These are phyloP conservation scores for Oligia strigilis DNA, from an alignment of 2,888 invertebrate species.

Conservation along the genomic window DNA sequence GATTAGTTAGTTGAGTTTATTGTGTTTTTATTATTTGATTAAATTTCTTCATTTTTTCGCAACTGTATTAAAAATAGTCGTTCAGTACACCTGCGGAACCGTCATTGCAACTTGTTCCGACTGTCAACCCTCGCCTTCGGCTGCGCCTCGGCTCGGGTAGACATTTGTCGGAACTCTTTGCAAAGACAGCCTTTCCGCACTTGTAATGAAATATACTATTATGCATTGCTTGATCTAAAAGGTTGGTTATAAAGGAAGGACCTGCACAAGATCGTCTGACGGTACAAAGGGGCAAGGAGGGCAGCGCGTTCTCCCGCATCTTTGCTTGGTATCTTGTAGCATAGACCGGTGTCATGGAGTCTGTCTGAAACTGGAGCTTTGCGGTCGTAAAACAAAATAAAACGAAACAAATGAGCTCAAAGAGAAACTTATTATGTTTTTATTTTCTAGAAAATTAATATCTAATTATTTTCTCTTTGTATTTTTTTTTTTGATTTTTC, in stretches of 20 bases:
- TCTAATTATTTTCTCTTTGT: not conserved
- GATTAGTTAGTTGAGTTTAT: too few species aligned
- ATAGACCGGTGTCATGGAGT: not conserved
- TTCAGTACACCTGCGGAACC: too few species aligned
- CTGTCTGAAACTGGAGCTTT: not conserved
- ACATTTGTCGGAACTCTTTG: too few species aligned
- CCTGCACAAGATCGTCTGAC: not conserved
- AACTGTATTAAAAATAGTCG: too few species aligned
- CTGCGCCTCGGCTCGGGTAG: too few species aligned
- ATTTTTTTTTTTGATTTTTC: not conserved
- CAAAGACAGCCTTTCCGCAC: too few species aligned
- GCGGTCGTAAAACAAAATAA: not conserved
- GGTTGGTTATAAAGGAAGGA: not conserved
- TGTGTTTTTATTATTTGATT: too few species aligned
- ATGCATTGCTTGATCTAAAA: not conserved
- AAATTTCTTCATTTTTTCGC: too few species aligned
- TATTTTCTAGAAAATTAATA: not conserved
- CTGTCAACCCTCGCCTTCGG: too few species aligned
- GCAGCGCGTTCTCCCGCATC: not conserved
- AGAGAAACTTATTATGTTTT: not conserved
- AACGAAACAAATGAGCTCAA: not conserved
- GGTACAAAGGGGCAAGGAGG: not conserved
- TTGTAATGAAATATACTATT: too few species aligned
- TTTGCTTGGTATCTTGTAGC: not conserved
- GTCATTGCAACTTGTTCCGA: too few species aligned